Conservation (phyloP, 2,888 invertebrate species). For the Drosophila formosana region DNA sequence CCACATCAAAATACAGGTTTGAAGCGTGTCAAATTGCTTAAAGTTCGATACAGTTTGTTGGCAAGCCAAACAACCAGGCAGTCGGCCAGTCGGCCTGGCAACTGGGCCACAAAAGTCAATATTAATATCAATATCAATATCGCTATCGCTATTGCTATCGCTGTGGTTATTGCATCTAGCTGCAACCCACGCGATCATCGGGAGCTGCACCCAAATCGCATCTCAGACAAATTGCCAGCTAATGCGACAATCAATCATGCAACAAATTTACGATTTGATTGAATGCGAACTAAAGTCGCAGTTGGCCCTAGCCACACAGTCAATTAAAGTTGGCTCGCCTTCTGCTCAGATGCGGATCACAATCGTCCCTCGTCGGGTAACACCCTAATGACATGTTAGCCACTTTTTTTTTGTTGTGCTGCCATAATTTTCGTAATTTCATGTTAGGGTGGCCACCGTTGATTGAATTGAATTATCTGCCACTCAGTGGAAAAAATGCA, state of each 20-base stretch:
- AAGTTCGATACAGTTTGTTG: slow-evolving; percentile 53
- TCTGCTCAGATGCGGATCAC: slow-evolving; percentile 54
- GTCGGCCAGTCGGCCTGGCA: slow-evolving; percentile 5
- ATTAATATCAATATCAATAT: slow-evolving; percentile 59
- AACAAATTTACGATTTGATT: slow-evolving; percentile 58
- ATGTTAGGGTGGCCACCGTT: slow-evolving; percentile 74
- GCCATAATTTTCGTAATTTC: slow-evolving; percentile 72
- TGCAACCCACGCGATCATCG: slow-evolving; percentile 36
- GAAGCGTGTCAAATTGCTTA: slow-evolving; percentile 68
- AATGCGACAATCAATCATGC: slow-evolving; percentile 66
- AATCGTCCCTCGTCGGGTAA: slow-evolving; percentile 33
- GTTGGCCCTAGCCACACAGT: slow-evolving; percentile 45
- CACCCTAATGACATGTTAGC: slow-evolving; percentile 71
- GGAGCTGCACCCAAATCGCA: slow-evolving; percentile 67
- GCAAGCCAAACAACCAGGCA: slow-evolving; percentile 24
- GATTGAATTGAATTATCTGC: slow-evolving; percentile 72
- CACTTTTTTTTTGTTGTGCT: slow-evolving; percentile 14
- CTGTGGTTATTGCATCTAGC: not conserved
- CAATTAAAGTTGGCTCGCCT: slow-evolving; percentile 54
- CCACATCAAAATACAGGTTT: slow-evolving; percentile 57
- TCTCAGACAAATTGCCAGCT: slow-evolving; percentile 54
- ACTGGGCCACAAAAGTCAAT: slow-evolving; percentile 53
- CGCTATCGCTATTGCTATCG: slow-evolving; percentile 3
- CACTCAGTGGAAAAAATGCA: slow-evolving; percentile 38
- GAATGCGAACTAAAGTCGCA: slow-evolving; percentile 36